Evolutionary conservation across 2,888 invertebrate genomes (phyloP), one percentile per base, ranked within the genome.

Genomic region (Cartodere bifasciata): DNA sequence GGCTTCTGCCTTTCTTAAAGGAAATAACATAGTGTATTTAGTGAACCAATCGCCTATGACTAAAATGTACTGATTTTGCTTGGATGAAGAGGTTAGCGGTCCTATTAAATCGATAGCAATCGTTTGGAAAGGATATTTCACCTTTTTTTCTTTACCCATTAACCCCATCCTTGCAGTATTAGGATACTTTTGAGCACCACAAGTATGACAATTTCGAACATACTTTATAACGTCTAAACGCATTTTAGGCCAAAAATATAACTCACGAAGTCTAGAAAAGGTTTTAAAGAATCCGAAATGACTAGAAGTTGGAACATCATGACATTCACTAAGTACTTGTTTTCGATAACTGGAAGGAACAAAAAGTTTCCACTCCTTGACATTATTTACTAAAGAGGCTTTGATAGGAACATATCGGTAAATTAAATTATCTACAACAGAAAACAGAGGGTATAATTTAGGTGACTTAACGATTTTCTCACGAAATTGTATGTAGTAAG

Each of bases 361-460:
- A 7, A 13, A 6, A 7, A 27, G 5, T 5, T 27, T 27, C 27
- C 27, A 27, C 27, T 27, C 27, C 5, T 27, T 27, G 4, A 27
- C 13, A 27, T 27, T 27, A 7, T 12, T 7, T 13, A 7, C 13
- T 7, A 27, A 15, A 5, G 35, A 16, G n/a, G 21, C 9, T 26
- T 29, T 32, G 2, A 11, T 11, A 4, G 29, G 21, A 4, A 29
- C 20, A 24, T 28, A 23, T 27, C 35, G 35, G 32, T 29, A 39
- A 12, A 37, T 22, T 16, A 23, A 34, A 11, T 13, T 24, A 13
- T 30, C 16, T 22, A 29, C 28, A 28, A 39, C 20, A 12, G n/a
- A 9, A 34, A 32, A 37, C 4, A 31, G 30, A 11, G 35, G 37
- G 31, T 29, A 39, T 6, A 22, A 29, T n/a, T 35, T 23, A 12